A percentile compares a stretch with the other conserved stretches of the same genome.
Evolutionary conservation across 1,140 invertebrate genomes (phyloP).

Genomic region (Papilio helenus): DNA sequence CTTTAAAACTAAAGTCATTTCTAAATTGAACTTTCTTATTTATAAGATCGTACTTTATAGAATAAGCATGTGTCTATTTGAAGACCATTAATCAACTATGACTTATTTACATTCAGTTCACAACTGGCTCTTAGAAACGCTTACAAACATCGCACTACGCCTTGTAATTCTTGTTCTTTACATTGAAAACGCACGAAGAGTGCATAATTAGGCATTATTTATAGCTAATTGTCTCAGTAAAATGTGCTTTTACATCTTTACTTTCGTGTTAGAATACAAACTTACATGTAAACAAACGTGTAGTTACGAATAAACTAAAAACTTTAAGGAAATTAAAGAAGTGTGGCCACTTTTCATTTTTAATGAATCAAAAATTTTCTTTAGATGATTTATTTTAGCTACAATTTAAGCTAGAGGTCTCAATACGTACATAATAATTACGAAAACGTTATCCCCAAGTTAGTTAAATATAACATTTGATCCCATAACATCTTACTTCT

Average conservation of each 20-base stretch:
- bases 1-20: not conserved
- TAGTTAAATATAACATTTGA: too few relatives aligned
- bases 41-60: not conserved
- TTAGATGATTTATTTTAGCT: too few relatives aligned
- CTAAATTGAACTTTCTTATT: not conserved
- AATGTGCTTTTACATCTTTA: not conserved
- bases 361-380: too few relatives aligned
- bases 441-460: too few relatives aligned
- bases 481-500: too few relatives aligned
- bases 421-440: too few relatives aligned
- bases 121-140: slow-evolving; percentile 30
- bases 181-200: not conserved
- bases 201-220: slow-evolving; percentile 25
- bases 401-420: too few relatives aligned
- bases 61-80: slow-evolving; percentile 8
- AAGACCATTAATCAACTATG: slow-evolving; percentile 10
- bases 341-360: too few relatives aligned
- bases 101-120: slow-evolving; percentile 30
- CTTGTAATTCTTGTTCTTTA: slow-evolving; percentile 22
- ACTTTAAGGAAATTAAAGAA: too few relatives aligned
- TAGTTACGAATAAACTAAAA: too few relatives aligned
- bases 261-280: not conserved
- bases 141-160: slow-evolving; percentile 3
- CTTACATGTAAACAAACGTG: too few relatives aligned
- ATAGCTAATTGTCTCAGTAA: not conserved